Percentiles rank a stretch among this genome's conserved stretches.
These are phyloP conservation scores for Odontamblyopus rebecca DNA, from an alignment of 2,797 vertebrate genomes.

Conservation along the genomic window DNA sequence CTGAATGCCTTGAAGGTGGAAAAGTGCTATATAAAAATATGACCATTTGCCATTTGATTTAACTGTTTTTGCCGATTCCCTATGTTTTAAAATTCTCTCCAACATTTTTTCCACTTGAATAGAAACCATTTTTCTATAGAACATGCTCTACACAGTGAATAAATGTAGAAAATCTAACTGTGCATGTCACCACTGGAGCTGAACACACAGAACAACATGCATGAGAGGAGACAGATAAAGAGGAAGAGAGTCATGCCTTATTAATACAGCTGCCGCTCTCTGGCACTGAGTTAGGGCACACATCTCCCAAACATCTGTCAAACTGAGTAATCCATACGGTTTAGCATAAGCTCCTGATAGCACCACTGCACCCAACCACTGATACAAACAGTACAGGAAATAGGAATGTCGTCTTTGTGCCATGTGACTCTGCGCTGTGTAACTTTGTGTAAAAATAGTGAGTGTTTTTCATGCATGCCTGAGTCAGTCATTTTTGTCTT, in stretches of 20 bases:
- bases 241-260: conserved; percentile 68
- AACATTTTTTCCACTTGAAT: background rate
- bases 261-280: conserved; percentile 68
- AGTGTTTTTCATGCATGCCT: conserved; percentile 30
- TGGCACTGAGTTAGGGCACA: conserved; percentile 69
- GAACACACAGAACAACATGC: conserved; percentile 34
- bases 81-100: background rate
- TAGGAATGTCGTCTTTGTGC: conserved; percentile 29
- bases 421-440: conserved; percentile 19
- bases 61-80: background rate
- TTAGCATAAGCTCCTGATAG: conserved; percentile 75
- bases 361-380: conserved; percentile 50
- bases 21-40: no score
- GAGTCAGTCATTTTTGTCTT: background rate
- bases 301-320: conserved; percentile 79
- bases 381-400: conserved; percentile 58
- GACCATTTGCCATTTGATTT: background rate
- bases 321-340: conserved; percentile 79
- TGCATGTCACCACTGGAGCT: conserved; percentile 54
- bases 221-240: conserved; percentile 45
- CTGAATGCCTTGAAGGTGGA: no score
- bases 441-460: conserved; percentile 33
- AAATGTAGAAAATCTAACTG: conserved; percentile 66
- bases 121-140: background rate
- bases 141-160: conserved; percentile 49